phyloP scores from a whole-genome alignment of 2,888 invertebrate species.

The Himalopsyche anomala region DNA sequence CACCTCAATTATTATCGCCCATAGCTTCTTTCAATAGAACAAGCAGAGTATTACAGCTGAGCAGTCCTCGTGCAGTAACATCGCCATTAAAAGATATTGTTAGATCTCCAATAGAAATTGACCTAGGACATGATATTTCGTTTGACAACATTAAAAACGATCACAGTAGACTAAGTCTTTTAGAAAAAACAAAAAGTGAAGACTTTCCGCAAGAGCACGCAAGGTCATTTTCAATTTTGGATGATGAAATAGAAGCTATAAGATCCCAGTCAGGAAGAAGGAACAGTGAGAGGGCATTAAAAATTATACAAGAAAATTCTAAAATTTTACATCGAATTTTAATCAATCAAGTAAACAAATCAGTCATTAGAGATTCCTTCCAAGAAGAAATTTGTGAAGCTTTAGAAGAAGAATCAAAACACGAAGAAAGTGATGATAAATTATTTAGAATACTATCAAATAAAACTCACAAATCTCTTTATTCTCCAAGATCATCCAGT shows the following conservation, averaged over 20 bases:
- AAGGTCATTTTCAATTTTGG: constrained; percentile 67
- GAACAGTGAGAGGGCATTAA: constrained; percentile 85
- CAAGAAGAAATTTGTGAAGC: constrained; percentile 59
- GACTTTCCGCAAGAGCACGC: constrained; percentile 65
- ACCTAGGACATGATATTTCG: neutral
- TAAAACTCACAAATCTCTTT: constrained; percentile 55
- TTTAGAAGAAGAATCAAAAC: constrained; percentile 55
- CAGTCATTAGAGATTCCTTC: constrained; percentile 55
- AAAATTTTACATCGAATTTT: constrained; percentile 88
- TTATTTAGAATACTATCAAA: constrained; percentile 47
- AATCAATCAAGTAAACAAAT: constrained; percentile 73
- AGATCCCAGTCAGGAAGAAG: constrained; percentile 74
- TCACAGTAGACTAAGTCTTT: constrained; percentile 48
- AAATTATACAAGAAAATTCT: constrained; percentile 90
- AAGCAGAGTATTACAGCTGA: neutral
- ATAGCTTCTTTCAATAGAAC: constrained; percentile 1
- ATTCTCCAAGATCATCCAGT: constrained; percentile 64
- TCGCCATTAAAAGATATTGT: neutral
- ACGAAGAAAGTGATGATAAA: constrained; percentile 50
- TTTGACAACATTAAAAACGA: constrained; percentile 44
- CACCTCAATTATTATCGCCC: constrained; percentile 26
- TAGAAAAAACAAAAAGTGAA: constrained; percentile 64
- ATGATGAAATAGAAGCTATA: constrained; percentile 65
- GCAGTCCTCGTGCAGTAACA: neutral
- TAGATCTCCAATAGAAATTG: constrained; percentile 32